Percentiles rank a stretch among this genome's conserved stretches.
These are phyloP conservation scores for Galerucella calmariensis DNA, from an alignment of 2,888 invertebrate genomes.

Conservation along the genomic window DNA sequence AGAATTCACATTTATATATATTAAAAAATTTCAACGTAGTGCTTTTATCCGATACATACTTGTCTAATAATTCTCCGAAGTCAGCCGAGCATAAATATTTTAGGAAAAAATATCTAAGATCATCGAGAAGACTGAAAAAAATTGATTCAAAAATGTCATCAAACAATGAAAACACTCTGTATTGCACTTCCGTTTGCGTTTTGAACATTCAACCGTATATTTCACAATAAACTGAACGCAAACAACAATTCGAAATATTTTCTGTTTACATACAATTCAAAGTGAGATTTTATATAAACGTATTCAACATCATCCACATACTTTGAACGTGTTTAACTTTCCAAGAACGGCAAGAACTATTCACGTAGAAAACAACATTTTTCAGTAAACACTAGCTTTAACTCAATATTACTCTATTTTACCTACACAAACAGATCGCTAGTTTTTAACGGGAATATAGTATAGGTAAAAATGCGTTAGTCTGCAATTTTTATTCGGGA, in stretches of 20 bases:
- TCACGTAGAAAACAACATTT: slow-evolving; percentile 4
- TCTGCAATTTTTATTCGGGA: neutral
- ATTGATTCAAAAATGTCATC: too few relatives aligned
- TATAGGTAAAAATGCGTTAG: neutral
- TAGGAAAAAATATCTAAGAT: too few relatives aligned
- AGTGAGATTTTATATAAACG: neutral
- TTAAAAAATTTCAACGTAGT: neutral
- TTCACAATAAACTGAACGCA: neutral
- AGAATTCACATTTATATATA: neutral
- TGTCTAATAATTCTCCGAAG: too few relatives aligned
- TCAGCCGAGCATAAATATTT: too few relatives aligned
- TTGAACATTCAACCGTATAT: neutral
- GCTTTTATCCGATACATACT: neutral
- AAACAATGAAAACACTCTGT: too few relatives aligned
- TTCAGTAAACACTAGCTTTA: neutral
- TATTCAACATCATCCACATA: neutral
- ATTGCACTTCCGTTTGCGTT: neutral
- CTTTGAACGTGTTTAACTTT: neutral
- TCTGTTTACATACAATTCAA: neutral
- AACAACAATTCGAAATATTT: neutral
- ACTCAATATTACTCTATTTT: neutral
- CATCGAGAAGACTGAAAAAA: too few relatives aligned
- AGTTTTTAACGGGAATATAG: neutral
- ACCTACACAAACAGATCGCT: neutral
- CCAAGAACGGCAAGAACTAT: neutral